phyloP scores from a whole-genome alignment of 1,140 invertebrate genomes.

The Drosophila seguyi region DNA sequence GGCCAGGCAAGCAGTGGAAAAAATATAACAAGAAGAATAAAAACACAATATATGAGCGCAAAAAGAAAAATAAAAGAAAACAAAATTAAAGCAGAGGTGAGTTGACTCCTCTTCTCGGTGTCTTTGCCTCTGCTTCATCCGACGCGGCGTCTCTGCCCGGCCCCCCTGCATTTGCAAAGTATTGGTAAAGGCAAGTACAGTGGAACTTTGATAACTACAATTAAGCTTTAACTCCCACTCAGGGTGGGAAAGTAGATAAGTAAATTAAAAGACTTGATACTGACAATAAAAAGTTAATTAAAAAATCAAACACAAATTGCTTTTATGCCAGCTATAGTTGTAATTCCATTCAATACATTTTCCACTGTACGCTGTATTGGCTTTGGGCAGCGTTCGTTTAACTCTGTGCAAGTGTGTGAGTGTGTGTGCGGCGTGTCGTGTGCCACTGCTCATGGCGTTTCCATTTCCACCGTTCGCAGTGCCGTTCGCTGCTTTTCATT shows the following conservation, averaged over 20 bases:
- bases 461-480: constrained; percentile 39
- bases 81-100: constrained; percentile 52
- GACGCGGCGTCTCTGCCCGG: constrained; percentile 8
- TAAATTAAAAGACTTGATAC: neutral
- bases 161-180: constrained; percentile 16
- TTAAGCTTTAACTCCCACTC: neutral
- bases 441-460: constrained; percentile 64
- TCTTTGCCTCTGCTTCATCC: constrained; percentile 48
- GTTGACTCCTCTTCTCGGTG: constrained; percentile 51
- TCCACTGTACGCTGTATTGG: constrained; percentile 29
- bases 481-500: constrained; percentile 59
- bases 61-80: constrained; percentile 49
- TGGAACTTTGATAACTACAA: neutral
- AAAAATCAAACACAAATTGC: neutral
- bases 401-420: constrained; percentile 24
- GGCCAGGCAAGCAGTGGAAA: constrained; percentile 9
- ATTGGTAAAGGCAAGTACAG: constrained; percentile 16
- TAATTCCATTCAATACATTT: neutral
- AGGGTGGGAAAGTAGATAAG: neutral
- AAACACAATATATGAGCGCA: constrained; percentile 48
- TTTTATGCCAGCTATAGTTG: no score
- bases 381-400: constrained; percentile 35
- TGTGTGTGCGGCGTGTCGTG: constrained; percentile 64
- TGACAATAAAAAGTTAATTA: neutral
- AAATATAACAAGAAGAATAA: constrained; percentile 28